A percentile compares a stretch with the other conserved stretches of the same genome.
Evolutionary conservation across 2,113 vertebrate genomes (phyloP).

Genomic region (Tichodroma muraria): DNA sequence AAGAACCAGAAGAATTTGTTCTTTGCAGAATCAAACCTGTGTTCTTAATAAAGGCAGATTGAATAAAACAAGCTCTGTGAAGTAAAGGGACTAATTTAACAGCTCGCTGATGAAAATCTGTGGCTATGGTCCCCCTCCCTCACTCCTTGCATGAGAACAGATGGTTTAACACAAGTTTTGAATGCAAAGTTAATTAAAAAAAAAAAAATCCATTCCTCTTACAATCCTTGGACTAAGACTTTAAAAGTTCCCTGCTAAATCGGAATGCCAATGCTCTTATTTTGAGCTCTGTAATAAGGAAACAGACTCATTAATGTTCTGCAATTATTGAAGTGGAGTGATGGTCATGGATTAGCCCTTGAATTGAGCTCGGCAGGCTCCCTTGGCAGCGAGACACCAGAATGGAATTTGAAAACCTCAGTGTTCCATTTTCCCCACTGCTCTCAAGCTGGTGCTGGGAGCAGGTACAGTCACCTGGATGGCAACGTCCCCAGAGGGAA

Average conservation of each 20-base stretch:
- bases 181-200: constrained; percentile 62
- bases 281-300: constrained; percentile 47
- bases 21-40: constrained; percentile 60
- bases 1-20: constrained; percentile 71
- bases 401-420: background rate
- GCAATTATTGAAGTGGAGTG: constrained; percentile 24
- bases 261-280: constrained; percentile 22
- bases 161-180: constrained; percentile 49
- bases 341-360: constrained; percentile 10
- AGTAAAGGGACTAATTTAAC: constrained; percentile 49
- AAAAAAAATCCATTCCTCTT: constrained; percentile 27
- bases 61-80: constrained; percentile 57
- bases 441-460: background rate
- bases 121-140: constrained; percentile 14
- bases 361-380: background rate
- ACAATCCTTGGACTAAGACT: constrained; percentile 40
- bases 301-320: constrained; percentile 34
- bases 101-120: constrained; percentile 60
- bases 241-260: constrained; percentile 51
- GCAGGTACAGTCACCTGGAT: constrained; percentile 37
- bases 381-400: background rate
- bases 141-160: constrained; percentile 40
- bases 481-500: background rate
- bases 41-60: constrained; percentile 69
- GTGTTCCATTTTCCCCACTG: background rate